Evolutionary conservation across 92 coral and sea anemone genomes (phyloP).

Genomic region (Porites lobata): DNA sequence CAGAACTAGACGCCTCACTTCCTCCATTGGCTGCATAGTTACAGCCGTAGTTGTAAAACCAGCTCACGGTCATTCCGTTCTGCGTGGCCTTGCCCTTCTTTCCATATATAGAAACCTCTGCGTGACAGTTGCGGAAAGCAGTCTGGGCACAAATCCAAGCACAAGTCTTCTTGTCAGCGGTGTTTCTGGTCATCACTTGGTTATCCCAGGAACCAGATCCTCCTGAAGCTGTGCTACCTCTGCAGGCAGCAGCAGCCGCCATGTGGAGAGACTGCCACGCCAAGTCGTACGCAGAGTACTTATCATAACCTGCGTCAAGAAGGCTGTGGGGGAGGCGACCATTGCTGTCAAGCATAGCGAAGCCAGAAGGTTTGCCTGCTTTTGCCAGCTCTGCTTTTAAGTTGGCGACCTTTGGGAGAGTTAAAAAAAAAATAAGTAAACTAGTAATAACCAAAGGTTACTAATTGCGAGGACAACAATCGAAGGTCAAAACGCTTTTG

Average conservation of each 20-base stretch:
- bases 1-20: constrained; percentile 11
- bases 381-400: constrained; percentile 1
- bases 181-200: constrained; percentile 9
- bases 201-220: constrained; percentile 32
- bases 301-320: constrained; percentile 48
- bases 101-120: constrained; percentile 48
- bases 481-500: too few relatives aligned
- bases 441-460: too few relatives aligned
- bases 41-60: not conserved
- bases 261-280: constrained; percentile 68
- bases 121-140: constrained; percentile 3
- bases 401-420: not conserved
- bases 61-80: not conserved
- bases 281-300: constrained; percentile 44
- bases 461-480: too few relatives aligned
- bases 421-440: too few relatives aligned
- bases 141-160: constrained; percentile 19
- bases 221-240: constrained; percentile 61
- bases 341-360: constrained; percentile 22
- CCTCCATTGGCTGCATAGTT: not conserved
- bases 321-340: constrained; percentile 45
- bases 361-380: constrained; percentile 33
- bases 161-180: constrained; percentile 4
- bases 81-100: constrained; percentile 34
- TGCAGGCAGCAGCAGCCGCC: constrained; percentile 71